These are phyloP conservation scores for Nibea albiflora DNA, from an alignment of 2,113 vertebrate species.

Conservation along the genomic window DNA sequence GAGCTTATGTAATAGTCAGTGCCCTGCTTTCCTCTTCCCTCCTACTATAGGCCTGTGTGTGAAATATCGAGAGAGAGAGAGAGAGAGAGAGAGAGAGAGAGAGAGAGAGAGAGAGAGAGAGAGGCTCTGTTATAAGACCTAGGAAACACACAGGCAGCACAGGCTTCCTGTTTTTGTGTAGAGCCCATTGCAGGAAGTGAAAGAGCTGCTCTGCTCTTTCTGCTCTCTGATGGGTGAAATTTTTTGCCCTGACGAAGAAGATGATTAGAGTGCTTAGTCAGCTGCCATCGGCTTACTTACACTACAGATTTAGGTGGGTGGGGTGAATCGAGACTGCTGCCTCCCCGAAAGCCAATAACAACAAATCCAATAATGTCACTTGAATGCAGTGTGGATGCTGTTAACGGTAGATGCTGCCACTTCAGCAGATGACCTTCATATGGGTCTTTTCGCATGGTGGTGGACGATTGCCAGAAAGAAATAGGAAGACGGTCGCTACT, in stretches of 20 bases:
- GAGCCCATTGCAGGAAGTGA: conserved; percentile 71
- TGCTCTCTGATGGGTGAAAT: conserved; percentile 30
- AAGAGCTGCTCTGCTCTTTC: conserved; percentile 53
- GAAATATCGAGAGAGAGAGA: conserved; percentile 28
- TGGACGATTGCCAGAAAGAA: conserved; percentile 1
- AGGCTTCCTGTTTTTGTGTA: conserved; percentile 78
- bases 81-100: conserved; percentile 30
- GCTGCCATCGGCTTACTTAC: conserved; percentile 43
- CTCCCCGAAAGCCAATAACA: conserved; percentile 49
- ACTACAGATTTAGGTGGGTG: conserved; percentile 1
- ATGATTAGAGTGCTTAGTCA: conserved; percentile 35
- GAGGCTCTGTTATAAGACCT: conserved; percentile 44
- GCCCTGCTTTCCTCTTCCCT: conserved; percentile 49
- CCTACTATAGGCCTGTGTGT: conserved; percentile 35
- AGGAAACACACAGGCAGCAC: conserved; percentile 70
- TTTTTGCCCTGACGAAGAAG: conserved; percentile 8
- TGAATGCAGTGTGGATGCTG: conserved; percentile 28
- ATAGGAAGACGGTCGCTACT: neutral
- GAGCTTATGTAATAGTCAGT: conserved; percentile 71
- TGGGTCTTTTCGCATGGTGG: neutral
- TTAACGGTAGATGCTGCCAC: conserved; percentile 24
- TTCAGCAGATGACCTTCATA: conserved; percentile 44
- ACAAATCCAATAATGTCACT: conserved; percentile 67
- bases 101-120: conserved; percentile 41
- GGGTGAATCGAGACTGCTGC: conserved; percentile 12